Evolutionary conservation across 2,888 invertebrate species (phyloP).

Genomic region (Polylopha cassiicola): DNA sequence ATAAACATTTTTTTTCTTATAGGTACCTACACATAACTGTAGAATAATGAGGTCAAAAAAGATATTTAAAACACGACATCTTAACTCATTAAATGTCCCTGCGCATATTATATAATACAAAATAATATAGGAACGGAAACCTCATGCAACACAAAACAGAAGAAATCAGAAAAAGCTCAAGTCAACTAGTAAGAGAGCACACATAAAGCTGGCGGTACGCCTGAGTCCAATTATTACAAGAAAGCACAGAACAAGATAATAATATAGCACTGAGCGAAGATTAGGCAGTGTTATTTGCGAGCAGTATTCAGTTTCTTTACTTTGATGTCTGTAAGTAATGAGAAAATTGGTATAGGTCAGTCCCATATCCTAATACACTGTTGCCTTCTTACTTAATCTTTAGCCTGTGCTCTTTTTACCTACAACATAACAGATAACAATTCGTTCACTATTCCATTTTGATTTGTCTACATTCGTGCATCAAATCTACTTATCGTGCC

Average conservation of each 20-base stretch:
- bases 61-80: too few species aligned
- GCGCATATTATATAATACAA: too few species aligned
- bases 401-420: conserved; percentile 55
- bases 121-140: conserved; percentile 28
- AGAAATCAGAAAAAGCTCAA: conserved; percentile 44
- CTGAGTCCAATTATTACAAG: conserved; percentile 44
- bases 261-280: conserved; percentile 67
- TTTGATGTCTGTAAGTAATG: conserved; percentile 49
- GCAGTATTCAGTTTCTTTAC: conserved; percentile 49
- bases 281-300: conserved; percentile 76
- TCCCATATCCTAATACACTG: conserved; percentile 47
- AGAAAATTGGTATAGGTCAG: conserved; percentile 40
- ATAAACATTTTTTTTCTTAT: too few species aligned
- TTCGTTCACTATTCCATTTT: conserved; percentile 35
- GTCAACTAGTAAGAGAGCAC: conserved; percentile 43
- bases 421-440: conserved; percentile 37
- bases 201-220: conserved; percentile 35
- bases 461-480: conserved; percentile 55
- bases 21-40: too few species aligned
- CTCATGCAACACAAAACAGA: conserved; percentile 46
- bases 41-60: too few species aligned
- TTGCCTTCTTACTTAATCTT: conserved; percentile 26
- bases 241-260: conserved; percentile 64
- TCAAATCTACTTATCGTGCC: conserved; percentile 53
- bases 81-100: too few species aligned